Evolutionary conservation across 64 coral and sea anemone species (phyloP).

Genomic region (Montipora sp.): DNA sequence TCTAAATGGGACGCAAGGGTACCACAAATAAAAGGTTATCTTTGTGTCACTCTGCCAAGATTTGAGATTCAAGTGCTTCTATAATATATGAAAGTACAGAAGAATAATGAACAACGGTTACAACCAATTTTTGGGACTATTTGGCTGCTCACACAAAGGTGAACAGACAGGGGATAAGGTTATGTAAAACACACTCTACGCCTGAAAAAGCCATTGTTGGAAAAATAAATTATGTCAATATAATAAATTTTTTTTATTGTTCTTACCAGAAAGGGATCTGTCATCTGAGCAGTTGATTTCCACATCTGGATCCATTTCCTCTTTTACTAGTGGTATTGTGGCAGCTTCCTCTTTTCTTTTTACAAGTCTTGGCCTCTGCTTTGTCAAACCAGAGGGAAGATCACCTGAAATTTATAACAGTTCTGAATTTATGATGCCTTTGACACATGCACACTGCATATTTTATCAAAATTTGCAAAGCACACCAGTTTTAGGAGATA

Average conservation of each 20-base stretch:
- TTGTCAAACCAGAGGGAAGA: conserved; percentile 68
- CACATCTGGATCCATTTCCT: background rate
- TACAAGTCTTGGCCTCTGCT: conserved; percentile 40
- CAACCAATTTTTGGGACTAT: too few relatives aligned
- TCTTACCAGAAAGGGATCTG: background rate
- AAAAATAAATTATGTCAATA: background rate
- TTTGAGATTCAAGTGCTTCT: too few relatives aligned
- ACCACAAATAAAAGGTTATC: too few relatives aligned
- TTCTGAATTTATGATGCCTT: background rate
- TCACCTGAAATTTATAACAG: conserved; percentile 41
- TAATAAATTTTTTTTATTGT: background rate
- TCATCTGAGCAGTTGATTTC: background rate
- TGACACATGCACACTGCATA: background rate
- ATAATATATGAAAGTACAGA: too few relatives aligned
- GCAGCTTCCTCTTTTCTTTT: conserved; percentile 33
- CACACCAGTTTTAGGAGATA: too few relatives aligned
- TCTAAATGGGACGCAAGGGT: too few relatives aligned
- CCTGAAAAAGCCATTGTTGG: too few relatives aligned
- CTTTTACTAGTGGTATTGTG: background rate
- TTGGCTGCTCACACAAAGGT: too few relatives aligned
- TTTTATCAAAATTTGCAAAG: background rate
- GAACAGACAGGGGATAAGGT: too few relatives aligned
- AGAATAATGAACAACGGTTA: too few relatives aligned
- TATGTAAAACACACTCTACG: too few relatives aligned
- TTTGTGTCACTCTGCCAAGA: too few relatives aligned